Evolutionary conservation across 1,140 invertebrate genomes (phyloP).

Genomic region (Aplysia californica): DNA sequence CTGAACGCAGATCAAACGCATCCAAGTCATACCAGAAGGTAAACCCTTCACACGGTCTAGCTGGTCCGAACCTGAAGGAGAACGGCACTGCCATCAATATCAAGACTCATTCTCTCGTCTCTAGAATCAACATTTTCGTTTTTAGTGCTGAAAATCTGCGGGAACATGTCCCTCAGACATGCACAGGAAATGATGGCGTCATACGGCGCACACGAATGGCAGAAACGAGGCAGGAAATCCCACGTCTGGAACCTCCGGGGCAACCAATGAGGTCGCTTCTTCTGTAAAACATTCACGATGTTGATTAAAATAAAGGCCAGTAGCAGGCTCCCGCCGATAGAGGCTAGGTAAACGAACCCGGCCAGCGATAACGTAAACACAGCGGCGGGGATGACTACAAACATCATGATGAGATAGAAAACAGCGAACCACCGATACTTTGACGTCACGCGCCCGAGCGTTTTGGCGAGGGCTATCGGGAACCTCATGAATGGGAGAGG

Average conservation of each 20-base stretch:
- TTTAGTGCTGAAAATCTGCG: too few relatives aligned
- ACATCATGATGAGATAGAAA: slow-evolving; percentile 72
- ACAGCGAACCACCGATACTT: slow-evolving; percentile 73
- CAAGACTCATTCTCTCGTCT: too few relatives aligned
- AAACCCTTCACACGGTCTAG: too few relatives aligned
- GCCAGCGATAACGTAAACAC: slow-evolving; percentile 68
- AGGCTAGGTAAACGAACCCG: slow-evolving; percentile 52
- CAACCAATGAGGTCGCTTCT: slow-evolving; percentile 41
- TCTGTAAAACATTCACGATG: slow-evolving; percentile 56
- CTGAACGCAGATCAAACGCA: too few relatives aligned
- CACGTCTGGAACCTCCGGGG: slow-evolving; percentile 51
- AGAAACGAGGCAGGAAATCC: slow-evolving; percentile 56
- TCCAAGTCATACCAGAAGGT: too few relatives aligned
- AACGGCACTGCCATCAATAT: too few relatives aligned
- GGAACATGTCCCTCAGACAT: neutral
- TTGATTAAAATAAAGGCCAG: slow-evolving; percentile 44
- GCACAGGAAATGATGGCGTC: slow-evolving; percentile 8
- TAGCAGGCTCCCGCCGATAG: slow-evolving; percentile 42
- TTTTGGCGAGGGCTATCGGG: slow-evolving; percentile 71
- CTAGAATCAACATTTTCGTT: too few relatives aligned
- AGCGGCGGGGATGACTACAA: slow-evolving; percentile 69
- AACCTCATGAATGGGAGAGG: slow-evolving; percentile 71
- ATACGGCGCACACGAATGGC: slow-evolving; percentile 46
- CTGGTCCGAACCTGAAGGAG: too few relatives aligned
- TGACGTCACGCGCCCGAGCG: slow-evolving; percentile 70